phyloP scores from a whole-genome alignment of 2,888 invertebrate species.

The Iphiclides podalirius region DNA sequence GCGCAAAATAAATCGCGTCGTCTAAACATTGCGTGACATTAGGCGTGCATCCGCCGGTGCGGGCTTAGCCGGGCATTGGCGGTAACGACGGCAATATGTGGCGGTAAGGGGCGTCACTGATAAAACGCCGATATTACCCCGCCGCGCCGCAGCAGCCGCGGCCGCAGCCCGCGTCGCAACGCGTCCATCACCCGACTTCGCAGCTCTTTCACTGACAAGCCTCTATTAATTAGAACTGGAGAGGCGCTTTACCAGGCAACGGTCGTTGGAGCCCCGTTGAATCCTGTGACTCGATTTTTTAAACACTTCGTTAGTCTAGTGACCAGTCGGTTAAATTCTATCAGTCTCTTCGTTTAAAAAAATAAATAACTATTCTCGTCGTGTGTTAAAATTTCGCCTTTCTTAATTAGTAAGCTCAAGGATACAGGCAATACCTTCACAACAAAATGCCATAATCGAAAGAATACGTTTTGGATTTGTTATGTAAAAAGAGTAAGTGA shows the following conservation, averaged over 20 bases:
- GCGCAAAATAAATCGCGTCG: constrained; percentile 7
- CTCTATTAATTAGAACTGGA: constrained; percentile 30
- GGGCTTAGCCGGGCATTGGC: constrained; percentile 31
- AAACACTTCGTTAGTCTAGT: no score
- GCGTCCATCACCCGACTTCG: constrained; percentile 53
- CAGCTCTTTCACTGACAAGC: constrained; percentile 34
- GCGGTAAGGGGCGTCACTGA: constrained; percentile 46
- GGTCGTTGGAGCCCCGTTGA: not conserved
- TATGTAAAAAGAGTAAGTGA: no score
- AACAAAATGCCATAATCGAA: no score
- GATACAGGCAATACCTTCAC: no score
- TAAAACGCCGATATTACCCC: constrained; percentile 73
- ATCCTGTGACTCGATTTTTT: no score
- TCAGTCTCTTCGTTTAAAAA: not conserved
- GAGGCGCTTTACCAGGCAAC: constrained; percentile 12
- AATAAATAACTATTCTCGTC: no score
- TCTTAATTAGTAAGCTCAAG: no score
- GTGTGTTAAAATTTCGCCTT: no score
- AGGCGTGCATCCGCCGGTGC: no score
- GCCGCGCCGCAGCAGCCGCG: constrained; percentile 45
- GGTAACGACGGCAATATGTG: constrained; percentile 26
- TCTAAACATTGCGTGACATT: constrained; percentile 19
- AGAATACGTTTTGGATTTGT: no score
- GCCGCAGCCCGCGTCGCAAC: constrained; percentile 39
- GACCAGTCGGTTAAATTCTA: no score